phyloP scores from a whole-genome alignment of 2,888 invertebrate species.

The Dryocosmus kuriphilus region DNA sequence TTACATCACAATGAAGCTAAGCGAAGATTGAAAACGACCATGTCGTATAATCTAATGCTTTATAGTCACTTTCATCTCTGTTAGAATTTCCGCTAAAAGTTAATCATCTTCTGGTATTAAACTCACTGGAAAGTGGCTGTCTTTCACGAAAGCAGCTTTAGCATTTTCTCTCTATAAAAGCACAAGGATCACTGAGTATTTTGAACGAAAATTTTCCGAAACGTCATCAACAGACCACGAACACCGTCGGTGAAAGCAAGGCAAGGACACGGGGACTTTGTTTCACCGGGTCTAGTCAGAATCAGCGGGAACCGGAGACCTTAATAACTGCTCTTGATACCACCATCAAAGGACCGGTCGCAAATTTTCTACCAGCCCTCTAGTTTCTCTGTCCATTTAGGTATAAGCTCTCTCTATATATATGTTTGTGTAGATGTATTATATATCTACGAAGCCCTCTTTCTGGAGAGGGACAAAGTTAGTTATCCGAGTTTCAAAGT shows the following conservation, averaged over 20 bases:
- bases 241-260: constrained; percentile 5
- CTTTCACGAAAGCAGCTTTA: constrained; percentile 11
- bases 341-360: constrained; percentile 36
- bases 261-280: constrained; percentile 22
- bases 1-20: not conserved
- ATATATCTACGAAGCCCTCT: not conserved
- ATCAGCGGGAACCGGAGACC: constrained; percentile 39
- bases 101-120: constrained; percentile 4
- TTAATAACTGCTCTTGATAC: constrained; percentile 41
- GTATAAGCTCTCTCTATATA: not conserved
- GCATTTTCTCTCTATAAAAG: constrained; percentile 22
- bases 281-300: constrained; percentile 17
- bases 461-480: constrained; percentile 14
- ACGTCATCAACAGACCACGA: constrained; percentile 29
- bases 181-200: constrained; percentile 5
- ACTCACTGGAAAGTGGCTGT: not conserved
- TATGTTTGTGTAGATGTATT: not conserved
- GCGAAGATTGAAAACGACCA: not conserved
- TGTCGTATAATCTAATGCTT: not conserved
- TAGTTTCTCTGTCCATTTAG: constrained; percentile 28
- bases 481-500: constrained; percentile 23
- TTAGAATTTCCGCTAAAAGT: not conserved
- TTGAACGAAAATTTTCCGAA: constrained; percentile 33
- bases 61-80: constrained; percentile 3
- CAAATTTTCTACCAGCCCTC: constrained; percentile 37